Conservation (phyloP, 2,113 vertebrate species). For the Cercopithecus mona region DNA sequence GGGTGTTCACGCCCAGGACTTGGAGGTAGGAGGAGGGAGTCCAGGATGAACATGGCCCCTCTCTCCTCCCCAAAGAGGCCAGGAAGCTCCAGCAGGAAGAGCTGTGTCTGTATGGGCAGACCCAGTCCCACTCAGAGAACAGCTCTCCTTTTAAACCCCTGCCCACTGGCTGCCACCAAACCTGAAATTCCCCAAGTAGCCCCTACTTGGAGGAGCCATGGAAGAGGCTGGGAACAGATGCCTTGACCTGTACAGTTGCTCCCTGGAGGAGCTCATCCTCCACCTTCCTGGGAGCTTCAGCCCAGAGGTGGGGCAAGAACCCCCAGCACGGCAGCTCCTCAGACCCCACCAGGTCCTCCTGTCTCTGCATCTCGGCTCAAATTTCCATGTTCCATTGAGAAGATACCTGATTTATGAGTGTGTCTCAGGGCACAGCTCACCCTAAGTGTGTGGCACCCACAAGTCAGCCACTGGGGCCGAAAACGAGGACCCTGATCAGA, state of each 20-base stretch:
- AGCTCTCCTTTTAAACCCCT: no score
- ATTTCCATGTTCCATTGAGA: not conserved
- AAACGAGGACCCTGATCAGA: not conserved
- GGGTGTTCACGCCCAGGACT: not conserved
- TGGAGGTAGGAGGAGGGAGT: not conserved
- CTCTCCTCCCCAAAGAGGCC: not conserved
- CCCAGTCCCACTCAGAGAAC: not conserved
- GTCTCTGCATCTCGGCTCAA: not conserved
- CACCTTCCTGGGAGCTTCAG: not conserved
- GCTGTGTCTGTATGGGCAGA: fast-evolving
- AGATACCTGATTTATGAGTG: not conserved
- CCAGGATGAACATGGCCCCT: not conserved
- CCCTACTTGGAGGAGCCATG: fast-evolving
- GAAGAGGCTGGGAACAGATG: not conserved
- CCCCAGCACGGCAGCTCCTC: not conserved
- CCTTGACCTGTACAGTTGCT: no score
- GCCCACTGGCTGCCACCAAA: not conserved
- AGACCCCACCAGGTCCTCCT: not conserved
- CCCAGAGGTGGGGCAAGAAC: fast-evolving
- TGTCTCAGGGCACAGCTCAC: not conserved
- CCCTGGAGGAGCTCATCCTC: not conserved
- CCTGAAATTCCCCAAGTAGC: not conserved
- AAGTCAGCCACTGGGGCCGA: not conserved
- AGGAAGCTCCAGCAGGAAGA: not conserved
- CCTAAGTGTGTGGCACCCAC: not conserved